These are phyloP conservation scores for Heterodera schachtii DNA, from an alignment of 1,140 invertebrate genomes.

Conservation along the genomic window DNA sequence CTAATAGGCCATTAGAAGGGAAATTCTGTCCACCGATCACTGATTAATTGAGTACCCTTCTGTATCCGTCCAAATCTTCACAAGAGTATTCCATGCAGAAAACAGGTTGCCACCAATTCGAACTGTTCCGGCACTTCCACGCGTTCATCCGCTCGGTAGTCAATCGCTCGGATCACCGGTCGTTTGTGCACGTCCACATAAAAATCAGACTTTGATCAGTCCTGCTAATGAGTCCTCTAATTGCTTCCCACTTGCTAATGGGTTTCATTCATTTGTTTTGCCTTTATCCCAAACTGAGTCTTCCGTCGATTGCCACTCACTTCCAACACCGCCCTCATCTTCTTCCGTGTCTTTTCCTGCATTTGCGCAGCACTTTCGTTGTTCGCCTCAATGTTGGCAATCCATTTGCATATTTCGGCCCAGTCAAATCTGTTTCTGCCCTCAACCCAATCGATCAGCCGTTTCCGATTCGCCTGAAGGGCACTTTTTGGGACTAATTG, in stretches of 20 bases:
- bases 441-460: conserved; percentile 54
- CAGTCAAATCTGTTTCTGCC: conserved; percentile 56
- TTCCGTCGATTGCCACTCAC: too few relatives aligned
- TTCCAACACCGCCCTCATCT: conserved; percentile 60
- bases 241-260: too few relatives aligned
- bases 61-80: conserved; percentile 59
- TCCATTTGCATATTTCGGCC: conserved; percentile 61
- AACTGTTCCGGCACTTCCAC: conserved; percentile 52
- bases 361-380: conserved; percentile 52
- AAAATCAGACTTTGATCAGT: too few relatives aligned
- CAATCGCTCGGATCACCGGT: conserved; percentile 48
- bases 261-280: too few relatives aligned
- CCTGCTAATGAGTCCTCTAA: too few relatives aligned
- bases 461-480: conserved; percentile 48
- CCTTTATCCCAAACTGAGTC: too few relatives aligned
- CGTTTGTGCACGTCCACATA: conserved; percentile 56
- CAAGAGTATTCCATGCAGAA: conserved; percentile 63
- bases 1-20: neutral
- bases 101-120: conserved; percentile 58
- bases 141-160: conserved; percentile 29
- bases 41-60: conserved; percentile 47
- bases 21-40: neutral
- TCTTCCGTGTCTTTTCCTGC: conserved; percentile 55
- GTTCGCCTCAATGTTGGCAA: conserved; percentile 56
- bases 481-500: too few relatives aligned